phyloP scores from a whole-genome alignment of 2,113 vertebrate species.

The Lophura nycthemera region DNA sequence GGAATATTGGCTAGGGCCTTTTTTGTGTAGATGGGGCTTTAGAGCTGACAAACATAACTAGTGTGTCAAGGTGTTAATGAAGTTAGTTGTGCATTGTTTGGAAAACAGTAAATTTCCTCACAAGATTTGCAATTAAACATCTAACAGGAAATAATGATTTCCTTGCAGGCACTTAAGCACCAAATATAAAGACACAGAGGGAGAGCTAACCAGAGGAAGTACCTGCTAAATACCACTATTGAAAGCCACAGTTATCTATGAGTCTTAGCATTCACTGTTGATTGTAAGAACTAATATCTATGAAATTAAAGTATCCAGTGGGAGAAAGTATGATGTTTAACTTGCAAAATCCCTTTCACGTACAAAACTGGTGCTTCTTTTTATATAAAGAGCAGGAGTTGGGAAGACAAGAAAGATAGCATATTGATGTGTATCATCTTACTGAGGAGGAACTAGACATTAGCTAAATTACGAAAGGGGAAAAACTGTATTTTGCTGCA shows the following conservation, averaged over 20 bases:
- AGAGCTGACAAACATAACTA: conserved; percentile 22
- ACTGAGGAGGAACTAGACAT: not conserved
- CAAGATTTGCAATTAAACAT: conserved; percentile 62
- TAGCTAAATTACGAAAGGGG: conserved; percentile 26
- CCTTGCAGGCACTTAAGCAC: conserved; percentile 31
- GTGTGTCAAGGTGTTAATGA: not conserved
- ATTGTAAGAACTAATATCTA: conserved; percentile 42
- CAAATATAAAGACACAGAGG: not conserved
- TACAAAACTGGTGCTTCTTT: not conserved
- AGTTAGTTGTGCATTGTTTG: conserved; percentile 63
- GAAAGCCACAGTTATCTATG: not conserved
- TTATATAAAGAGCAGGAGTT: not conserved
- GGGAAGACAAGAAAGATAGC: not conserved
- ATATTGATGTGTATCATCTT: not conserved
- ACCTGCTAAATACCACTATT: not conserved
- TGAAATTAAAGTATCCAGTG: conserved; percentile 26
- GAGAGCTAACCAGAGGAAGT: not conserved
- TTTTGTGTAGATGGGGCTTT: not conserved
- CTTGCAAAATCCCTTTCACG: not conserved
- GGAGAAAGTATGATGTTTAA: conserved; percentile 37
- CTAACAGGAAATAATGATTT: conserved; percentile 59
- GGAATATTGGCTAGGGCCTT: conserved; percentile 12
- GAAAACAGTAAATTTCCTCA: conserved; percentile 59
- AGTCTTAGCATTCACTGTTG: conserved; percentile 37
- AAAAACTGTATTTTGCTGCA: conserved; percentile 26